A percentile compares a stretch with the other conserved stretches of the same genome.
These are phyloP conservation scores for Mus minutoides DNA, from an alignment of 2,797 vertebrate genomes.

Conservation along the genomic window DNA sequence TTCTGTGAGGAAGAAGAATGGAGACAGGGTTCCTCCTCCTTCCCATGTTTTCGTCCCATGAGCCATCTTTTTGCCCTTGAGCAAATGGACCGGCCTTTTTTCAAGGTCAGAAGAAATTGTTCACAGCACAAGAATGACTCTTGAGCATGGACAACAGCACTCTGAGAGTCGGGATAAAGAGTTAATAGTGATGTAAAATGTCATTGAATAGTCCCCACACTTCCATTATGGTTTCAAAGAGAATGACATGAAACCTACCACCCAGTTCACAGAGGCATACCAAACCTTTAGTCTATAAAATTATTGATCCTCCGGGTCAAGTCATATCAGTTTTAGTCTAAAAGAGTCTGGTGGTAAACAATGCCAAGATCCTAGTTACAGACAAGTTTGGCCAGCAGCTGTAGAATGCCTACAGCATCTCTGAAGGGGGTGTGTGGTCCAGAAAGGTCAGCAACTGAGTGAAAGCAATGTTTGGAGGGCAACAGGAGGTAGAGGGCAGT, in stretches of 20 bases:
- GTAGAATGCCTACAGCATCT: neutral
- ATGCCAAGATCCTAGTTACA: neutral
- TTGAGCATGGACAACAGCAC: neutral
- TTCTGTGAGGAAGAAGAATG: neutral
- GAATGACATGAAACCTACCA: neutral
- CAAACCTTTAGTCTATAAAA: neutral
- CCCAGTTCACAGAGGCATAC: neutral
- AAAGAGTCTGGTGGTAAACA: neutral
- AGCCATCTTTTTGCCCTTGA: neutral
- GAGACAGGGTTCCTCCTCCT: neutral
- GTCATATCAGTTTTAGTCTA: neutral
- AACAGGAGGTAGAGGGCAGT: too few species aligned
- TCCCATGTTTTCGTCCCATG: too few species aligned
- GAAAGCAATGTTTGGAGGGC: neutral
- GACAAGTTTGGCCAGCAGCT: neutral
- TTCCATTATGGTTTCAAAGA: slow-evolving; percentile 3
- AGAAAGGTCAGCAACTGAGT: neutral
- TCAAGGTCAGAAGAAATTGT: neutral
- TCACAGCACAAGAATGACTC: neutral
- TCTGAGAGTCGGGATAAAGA: neutral
- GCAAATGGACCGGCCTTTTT: neutral
- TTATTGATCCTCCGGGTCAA: neutral
- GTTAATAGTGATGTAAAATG: neutral
- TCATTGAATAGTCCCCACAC: neutral
- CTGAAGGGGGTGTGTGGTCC: neutral